phyloP scores from a whole-genome alignment of 2,888 invertebrate species.

The Drosophila niveifrons region DNA sequence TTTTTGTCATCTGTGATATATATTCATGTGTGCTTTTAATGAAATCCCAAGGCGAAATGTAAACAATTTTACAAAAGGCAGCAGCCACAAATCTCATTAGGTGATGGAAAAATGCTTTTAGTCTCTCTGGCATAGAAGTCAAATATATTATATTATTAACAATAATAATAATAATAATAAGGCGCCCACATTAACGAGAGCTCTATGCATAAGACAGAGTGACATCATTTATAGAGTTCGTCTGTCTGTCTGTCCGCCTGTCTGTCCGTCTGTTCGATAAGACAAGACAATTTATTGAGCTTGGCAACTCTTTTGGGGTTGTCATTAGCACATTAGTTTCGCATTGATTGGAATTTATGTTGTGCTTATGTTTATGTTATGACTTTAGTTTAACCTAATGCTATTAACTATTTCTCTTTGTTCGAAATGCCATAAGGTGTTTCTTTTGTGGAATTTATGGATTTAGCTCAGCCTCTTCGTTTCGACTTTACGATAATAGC shows the following conservation, averaged over 20 bases:
- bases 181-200: slow-evolving; percentile 71
- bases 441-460: slow-evolving; percentile 33
- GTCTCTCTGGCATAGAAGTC: slow-evolving; percentile 27
- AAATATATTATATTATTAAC: slow-evolving; percentile 17
- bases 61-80: slow-evolving; percentile 65
- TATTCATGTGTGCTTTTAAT: slow-evolving; percentile 59
- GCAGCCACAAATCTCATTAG: slow-evolving; percentile 45
- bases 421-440: slow-evolving; percentile 17
- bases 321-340: slow-evolving; percentile 72
- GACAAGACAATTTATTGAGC: slow-evolving; percentile 48
- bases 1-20: slow-evolving; percentile 71
- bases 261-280: not conserved
- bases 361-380: slow-evolving; percentile 73
- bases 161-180: slow-evolving; percentile 29
- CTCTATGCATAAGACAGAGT: slow-evolving; percentile 48
- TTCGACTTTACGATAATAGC: not conserved
- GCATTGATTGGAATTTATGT: slow-evolving; percentile 77
- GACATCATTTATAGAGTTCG: slow-evolving; percentile 66
- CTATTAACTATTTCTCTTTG: slow-evolving; percentile 39
- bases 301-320: slow-evolving; percentile 63
- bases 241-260: not conserved
- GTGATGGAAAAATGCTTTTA: slow-evolving; percentile 70
- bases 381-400: slow-evolving; percentile 66
- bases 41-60: slow-evolving; percentile 76
- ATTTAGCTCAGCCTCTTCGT: slow-evolving; percentile 38